These are phyloP conservation scores for Anseranas semipalmata DNA, from an alignment of 2,113 vertebrate species.

Conservation along the genomic window DNA sequence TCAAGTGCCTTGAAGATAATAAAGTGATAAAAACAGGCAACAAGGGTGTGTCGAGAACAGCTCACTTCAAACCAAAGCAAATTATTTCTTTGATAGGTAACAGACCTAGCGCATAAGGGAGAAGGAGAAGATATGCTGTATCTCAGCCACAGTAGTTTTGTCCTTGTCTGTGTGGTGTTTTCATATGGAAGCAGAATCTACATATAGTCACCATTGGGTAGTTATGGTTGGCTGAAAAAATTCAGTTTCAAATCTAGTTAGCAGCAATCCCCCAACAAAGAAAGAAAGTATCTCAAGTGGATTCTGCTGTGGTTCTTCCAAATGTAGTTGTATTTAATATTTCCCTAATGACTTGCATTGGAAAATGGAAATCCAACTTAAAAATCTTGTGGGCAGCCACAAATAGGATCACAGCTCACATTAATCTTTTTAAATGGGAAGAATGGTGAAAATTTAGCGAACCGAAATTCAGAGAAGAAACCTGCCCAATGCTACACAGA, in stretches of 20 bases:
- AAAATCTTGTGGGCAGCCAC: not conserved
- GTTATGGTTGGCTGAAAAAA: not conserved
- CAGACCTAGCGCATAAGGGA: not conserved
- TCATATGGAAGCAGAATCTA: not conserved
- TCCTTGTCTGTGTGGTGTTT: not conserved
- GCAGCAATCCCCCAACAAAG: not conserved
- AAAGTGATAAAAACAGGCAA: not conserved
- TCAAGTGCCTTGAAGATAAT: slow-evolving; percentile 15
- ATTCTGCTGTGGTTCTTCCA: not conserved
- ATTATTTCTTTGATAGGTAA: not conserved
- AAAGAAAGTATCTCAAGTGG: not conserved
- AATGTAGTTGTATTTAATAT: not conserved
- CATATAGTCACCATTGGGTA: not conserved
- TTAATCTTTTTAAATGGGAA: not conserved
- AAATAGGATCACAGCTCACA: not conserved
- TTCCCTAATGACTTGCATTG: not conserved
- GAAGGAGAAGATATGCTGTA: not conserved
- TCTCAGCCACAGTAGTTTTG: not conserved
- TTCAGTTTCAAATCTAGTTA: not conserved
- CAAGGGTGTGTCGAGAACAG: not conserved
- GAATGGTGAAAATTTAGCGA: not conserved
- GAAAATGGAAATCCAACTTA: not conserved
- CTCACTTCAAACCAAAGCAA: not conserved
- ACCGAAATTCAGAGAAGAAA: not conserved
- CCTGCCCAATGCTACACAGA: not conserved